Evolutionary conservation across 2,888 invertebrate genomes (phyloP), one percentile per base, ranked within the genome.

Genomic region (Drosophila eohydei): DNA sequence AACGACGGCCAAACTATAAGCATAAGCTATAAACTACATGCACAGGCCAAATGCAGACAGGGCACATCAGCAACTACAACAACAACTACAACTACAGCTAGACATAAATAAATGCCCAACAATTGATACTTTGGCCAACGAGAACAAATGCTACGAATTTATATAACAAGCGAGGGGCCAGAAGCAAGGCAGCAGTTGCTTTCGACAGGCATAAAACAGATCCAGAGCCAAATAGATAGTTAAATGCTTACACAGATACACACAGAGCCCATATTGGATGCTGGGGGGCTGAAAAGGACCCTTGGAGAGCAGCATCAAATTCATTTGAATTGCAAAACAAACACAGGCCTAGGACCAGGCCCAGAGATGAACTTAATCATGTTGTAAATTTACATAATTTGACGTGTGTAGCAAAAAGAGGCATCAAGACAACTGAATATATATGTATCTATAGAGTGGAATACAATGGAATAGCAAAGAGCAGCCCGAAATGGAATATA

Each of bases 281-380:
- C 11, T 36, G 30, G 51, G 21, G 40, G 43, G 2, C n/a, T 26
- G 38, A 32, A 60, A 38, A 26, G 44, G 50, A 32, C 44, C 56
- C 30, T 41, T 38, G 55, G 43, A 52, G 48, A 66, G 61, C 51
- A 60, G 55, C 74, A 62, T 78, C 68, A 76, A 83, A 88, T 86
- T 89, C 87, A 86, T 86, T 86, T 88, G 90, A 88, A 86, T 86
- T 86, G 89, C 86, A 75, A 86, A 86, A 77, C 90, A 86, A 89
- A 89, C 78, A 79, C 74, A 71, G 63, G 48, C 64, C 50, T 16
- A 32, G 50, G 12, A 16, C 40, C 40, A 52, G 59, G 51, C 44
- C 57, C 63, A 56, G 69, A 88, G 78, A 83, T 73, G 73, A 81
- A 79, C 90, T 88, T 86, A 86, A 88, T 86, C 90, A 81, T 89